A percentile compares a stretch with the other conserved stretches of the same genome.
phyloP scores from a whole-genome alignment of 2,113 vertebrate species.

The Ophiodon elongatus region DNA sequence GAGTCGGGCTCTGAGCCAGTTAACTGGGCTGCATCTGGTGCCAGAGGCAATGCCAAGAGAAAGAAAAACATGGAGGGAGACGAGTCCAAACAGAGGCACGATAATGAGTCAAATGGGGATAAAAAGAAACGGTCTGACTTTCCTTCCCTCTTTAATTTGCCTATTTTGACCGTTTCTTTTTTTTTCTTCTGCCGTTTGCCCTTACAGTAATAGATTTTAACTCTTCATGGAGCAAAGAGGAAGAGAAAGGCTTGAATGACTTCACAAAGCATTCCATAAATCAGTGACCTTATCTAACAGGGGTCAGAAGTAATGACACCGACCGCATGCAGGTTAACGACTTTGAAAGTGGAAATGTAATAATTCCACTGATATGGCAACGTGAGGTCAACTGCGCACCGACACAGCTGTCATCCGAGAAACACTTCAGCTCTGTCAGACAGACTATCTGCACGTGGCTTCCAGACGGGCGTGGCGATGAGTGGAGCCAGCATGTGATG shows the following conservation, averaged over 20 bases:
- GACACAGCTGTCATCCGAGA: background rate
- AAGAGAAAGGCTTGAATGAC: slow-evolving; percentile 36
- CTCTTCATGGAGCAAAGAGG: slow-evolving; percentile 23
- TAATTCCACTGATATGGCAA: slow-evolving; percentile 10
- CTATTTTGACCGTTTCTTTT: slow-evolving; percentile 10
- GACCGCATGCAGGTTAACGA: slow-evolving; percentile 17
- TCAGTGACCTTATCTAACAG: slow-evolving; percentile 53
- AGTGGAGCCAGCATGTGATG: slow-evolving; percentile 11
- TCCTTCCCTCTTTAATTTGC: no score
- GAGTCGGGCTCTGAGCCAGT: slow-evolving; percentile 40
- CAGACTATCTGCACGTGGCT: background rate
- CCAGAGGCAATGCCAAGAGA: slow-evolving; percentile 60
- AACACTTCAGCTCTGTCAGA: slow-evolving; percentile 14
- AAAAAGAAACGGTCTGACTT: no score
- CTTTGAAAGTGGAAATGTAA: slow-evolving; percentile 36
- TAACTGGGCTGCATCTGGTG: slow-evolving; percentile 65
- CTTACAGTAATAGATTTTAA: slow-evolving; percentile 62
- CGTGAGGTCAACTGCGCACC: slow-evolving; percentile 24
- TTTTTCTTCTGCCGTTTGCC: slow-evolving; percentile 31
- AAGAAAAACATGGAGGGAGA: slow-evolving; percentile 22
- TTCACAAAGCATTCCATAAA: slow-evolving; percentile 42
- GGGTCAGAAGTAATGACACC: slow-evolving; percentile 26
- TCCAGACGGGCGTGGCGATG: slow-evolving; percentile 40
- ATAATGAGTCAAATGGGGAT: slow-evolving; percentile 48
- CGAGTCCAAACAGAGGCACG: slow-evolving; percentile 25